These are phyloP conservation scores for Psittacara wagleri DNA, from an alignment of 2,113 vertebrate species.

Conservation along the genomic window DNA sequence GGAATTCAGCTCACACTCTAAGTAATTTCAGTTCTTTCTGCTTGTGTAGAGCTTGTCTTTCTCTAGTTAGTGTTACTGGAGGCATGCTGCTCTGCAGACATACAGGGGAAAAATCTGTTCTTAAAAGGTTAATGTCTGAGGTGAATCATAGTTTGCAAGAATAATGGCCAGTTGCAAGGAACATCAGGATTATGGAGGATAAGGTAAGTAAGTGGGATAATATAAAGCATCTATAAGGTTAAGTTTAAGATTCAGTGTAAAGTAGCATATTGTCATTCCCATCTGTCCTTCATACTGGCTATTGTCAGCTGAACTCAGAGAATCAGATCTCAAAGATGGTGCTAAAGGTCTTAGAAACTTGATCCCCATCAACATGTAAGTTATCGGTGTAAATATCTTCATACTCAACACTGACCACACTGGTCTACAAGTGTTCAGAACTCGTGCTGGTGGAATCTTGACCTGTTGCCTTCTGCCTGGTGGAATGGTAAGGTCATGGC, in stretches of 20 bases:
- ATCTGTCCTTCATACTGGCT: background rate
- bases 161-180: background rate
- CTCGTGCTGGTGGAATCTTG: background rate
- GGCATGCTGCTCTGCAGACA: background rate
- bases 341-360: background rate
- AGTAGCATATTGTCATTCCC: background rate
- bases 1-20: background rate
- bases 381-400: background rate
- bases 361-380: background rate
- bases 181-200: background rate
- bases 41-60: background rate
- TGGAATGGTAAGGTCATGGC: background rate
- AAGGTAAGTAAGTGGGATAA: background rate
- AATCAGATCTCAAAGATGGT: background rate
- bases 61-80: background rate
- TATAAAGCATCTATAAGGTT: background rate
- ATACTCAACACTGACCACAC: background rate
- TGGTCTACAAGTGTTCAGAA: background rate
- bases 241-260: background rate
- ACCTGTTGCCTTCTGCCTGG: background rate
- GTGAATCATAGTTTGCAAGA: background rate
- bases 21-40: background rate
- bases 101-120: background rate
- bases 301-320: background rate
- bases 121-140: background rate